Conservation (phyloP, 2,797 vertebrate species). For the Eulemur albifrons region DNA sequence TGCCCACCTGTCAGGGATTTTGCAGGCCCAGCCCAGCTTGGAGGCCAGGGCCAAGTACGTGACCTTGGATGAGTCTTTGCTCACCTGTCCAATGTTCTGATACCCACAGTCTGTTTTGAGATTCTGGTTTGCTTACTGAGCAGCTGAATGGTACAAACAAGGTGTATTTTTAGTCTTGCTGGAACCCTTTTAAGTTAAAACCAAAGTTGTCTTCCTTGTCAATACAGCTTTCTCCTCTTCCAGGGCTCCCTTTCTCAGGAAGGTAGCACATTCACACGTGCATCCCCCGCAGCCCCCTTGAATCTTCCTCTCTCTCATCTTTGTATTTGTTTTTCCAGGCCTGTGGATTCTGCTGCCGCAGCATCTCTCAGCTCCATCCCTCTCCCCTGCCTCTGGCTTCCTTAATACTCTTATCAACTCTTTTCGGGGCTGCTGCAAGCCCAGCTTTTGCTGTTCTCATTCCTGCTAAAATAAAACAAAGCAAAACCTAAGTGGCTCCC, state of each 20-base stretch:
- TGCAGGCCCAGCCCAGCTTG: neutral
- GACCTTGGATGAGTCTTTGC: neutral
- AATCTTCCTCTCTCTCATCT: neutral
- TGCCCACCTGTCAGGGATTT: neutral
- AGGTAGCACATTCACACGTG: rapidly evolving
- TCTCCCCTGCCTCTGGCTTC: neutral
- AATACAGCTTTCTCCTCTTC: neutral
- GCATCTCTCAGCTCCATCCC: neutral
- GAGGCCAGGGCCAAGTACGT: neutral
- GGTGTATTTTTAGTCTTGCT: neutral
- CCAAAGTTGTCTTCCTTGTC: neutral
- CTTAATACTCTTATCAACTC: neutral
- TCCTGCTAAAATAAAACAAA: neutral
- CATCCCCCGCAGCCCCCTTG: rapidly evolving
- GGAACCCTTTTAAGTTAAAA: neutral
- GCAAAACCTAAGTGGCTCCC: neutral
- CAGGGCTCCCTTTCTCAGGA: neutral
- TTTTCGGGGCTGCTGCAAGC: neutral
- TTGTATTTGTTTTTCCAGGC: neutral
- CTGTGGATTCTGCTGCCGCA: rapidly evolving
- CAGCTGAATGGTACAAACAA: neutral
- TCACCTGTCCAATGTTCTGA: neutral
- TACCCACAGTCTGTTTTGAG: neutral
- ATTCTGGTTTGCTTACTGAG: neutral
- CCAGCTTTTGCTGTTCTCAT: neutral